These are phyloP conservation scores for Perizoma affinitatum DNA, from an alignment of 2,888 invertebrate species.

Conservation along the genomic window DNA sequence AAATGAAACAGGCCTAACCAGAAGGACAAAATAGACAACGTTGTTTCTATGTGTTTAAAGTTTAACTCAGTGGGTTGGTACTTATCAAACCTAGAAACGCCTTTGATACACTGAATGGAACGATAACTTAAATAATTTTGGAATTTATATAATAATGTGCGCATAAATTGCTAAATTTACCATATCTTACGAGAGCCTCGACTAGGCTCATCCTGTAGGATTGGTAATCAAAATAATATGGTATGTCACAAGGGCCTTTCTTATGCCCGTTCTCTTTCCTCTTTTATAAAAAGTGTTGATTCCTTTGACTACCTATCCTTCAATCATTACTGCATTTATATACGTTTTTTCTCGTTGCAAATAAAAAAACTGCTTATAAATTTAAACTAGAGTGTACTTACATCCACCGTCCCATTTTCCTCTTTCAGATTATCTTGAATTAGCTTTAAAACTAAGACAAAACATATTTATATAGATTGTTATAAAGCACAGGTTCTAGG, in stretches of 20 bases:
- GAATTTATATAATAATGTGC: not conserved
- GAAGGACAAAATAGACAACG: not conserved
- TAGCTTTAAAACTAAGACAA: conserved; percentile 75
- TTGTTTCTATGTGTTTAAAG: no score
- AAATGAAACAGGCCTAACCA: conserved; percentile 21
- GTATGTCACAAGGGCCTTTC: conserved; percentile 42
- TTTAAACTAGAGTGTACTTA: conserved; percentile 68
- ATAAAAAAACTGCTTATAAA: conserved; percentile 65
- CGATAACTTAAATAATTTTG: not conserved
- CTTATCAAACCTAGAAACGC: not conserved
- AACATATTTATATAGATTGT: conserved; percentile 83
- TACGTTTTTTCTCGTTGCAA: conserved; percentile 47
- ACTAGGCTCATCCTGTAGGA: not conserved
- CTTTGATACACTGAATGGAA: not conserved
- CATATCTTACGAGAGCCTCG: no score
- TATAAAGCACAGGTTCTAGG: conserved; percentile 83
- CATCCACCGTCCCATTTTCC: conserved; percentile 82
- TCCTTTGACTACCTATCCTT: conserved; percentile 32
- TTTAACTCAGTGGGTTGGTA: not conserved
- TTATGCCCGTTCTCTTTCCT: conserved; percentile 36
- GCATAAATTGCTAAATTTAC: not conserved
- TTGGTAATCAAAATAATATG: not conserved
- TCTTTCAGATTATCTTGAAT: conserved; percentile 76
- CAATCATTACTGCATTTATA: conserved; percentile 52
- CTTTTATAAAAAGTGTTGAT: conserved; percentile 24